Base-by-base conservation (phyloP, 2,888 invertebrate species). In the Stegophylla sp. region DNA sequence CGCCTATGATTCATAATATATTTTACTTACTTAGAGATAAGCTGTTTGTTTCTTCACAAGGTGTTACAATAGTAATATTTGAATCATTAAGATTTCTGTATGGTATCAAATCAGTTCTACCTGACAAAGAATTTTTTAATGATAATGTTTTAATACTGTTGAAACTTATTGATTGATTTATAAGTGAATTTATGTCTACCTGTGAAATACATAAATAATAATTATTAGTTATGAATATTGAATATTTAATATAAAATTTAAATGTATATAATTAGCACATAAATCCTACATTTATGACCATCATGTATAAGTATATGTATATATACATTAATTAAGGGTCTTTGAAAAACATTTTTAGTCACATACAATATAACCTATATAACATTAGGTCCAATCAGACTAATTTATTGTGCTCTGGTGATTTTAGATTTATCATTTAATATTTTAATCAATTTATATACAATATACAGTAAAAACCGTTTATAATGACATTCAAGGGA, bases 61-160 rank as follows among this genome's bases (percentile, higher is more conserved):
- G 79, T 13, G 20, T 43, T 7, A 79, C 23, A 3, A 79, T 71
- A 63, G 79, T 61, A 23, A 79, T 59, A 23, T 51, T 71, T 41
- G 79, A 61, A 48, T 63, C 15, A 28, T 79, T 23, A 71, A 71
- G 20, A 63, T 34, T 48, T 63, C 12, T 71, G 23, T 48, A 71
- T 34, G 79, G 79, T 59, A 79, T 79, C 15, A 79, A 23, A 23
- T 79, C 61, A 61, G 71, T 48, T 79, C 71, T 79, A 15, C 51
- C 5, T n/a, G 79, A 79, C 17, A 79, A 45, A 1, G 20, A 7
- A 23, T 79, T 79, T 34, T 51, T 41, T 15, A 69, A 34, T 10
- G 51, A 26, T n/a, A 69, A 61, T 23, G 12, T 48, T 34, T 3
- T 28, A 20, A 71, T 3, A 0, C 59, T n/a, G 10, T 67, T n/a